phyloP scores from a whole-genome alignment of 2,797 vertebrate genomes.

The Poecilia gillii region DNA sequence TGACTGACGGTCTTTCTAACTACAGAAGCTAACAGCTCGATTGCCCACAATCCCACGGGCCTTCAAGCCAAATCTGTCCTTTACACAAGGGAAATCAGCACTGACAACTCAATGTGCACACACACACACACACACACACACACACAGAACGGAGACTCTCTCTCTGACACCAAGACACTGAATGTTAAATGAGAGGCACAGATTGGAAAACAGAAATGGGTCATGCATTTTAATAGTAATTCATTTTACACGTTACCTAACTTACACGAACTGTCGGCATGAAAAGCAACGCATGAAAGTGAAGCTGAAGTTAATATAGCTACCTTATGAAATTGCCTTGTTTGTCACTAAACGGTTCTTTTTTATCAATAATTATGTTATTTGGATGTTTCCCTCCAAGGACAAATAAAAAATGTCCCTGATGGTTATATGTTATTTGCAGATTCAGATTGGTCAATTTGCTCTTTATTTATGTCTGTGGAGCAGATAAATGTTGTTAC shows the following conservation, averaged over 20 bases:
- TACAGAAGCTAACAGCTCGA: slow-evolving; percentile 45
- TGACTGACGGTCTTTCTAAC: slow-evolving; percentile 42
- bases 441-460: background rate
- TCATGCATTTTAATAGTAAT: slow-evolving; percentile 21
- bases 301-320: background rate
- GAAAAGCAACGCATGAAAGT: background rate
- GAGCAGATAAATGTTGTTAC: background rate
- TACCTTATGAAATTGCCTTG: background rate
- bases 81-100: slow-evolving; percentile 57
- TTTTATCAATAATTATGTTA: background rate
- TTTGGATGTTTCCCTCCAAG: background rate
- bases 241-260: background rate
- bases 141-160: slow-evolving; percentile 25
- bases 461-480: background rate
- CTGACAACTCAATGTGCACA: slow-evolving; percentile 33
- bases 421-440: background rate
- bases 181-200: slow-evolving; percentile 34
- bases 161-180: slow-evolving; percentile 33
- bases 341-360: background rate
- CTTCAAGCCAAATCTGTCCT: slow-evolving; percentile 56
- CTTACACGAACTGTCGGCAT: background rate
- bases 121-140: background rate
- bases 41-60: slow-evolving; percentile 57
- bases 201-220: slow-evolving; percentile 17
- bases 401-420: background rate